Percentiles rank a stretch among this genome's conserved stretches.
Evolutionary conservation across 2,888 invertebrate genomes (phyloP).

Genomic region (Anthophora plumipes): DNA sequence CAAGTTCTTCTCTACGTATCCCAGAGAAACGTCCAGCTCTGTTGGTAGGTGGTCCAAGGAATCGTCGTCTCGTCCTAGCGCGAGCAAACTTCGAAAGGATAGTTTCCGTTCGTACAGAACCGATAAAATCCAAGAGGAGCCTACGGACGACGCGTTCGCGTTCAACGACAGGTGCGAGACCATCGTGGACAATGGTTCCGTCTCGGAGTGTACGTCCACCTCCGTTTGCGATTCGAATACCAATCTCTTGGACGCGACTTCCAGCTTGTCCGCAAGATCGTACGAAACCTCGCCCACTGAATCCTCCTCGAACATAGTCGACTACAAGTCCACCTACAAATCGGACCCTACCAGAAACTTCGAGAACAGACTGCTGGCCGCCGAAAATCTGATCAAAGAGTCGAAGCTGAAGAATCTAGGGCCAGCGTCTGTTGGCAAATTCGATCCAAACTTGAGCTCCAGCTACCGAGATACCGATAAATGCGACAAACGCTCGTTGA

Average conservation of each 20-base stretch:
- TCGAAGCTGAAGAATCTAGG: constrained; percentile 80
- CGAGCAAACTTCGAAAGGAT: constrained; percentile 65
- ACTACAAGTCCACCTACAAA: constrained; percentile 66
- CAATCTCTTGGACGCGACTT: constrained; percentile 68
- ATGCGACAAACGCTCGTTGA: constrained; percentile 77
- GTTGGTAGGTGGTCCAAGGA: constrained; percentile 1
- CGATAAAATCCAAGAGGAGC: constrained; percentile 82
- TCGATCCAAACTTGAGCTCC: constrained; percentile 74
- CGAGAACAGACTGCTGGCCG: constrained; percentile 79
- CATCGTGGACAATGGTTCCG: constrained; percentile 46
- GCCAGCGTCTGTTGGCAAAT: constrained; percentile 45
- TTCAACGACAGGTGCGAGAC: constrained; percentile 37
- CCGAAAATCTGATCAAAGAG: constrained; percentile 82
- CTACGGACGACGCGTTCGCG: constrained; percentile 70
- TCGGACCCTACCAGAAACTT: constrained; percentile 75
- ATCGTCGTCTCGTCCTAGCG: constrained; percentile 51
- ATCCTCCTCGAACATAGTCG: constrained; percentile 75
- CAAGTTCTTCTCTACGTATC: background rate
- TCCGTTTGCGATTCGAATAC: constrained; percentile 68
- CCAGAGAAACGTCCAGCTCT: background rate
- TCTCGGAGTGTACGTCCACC: constrained; percentile 69
- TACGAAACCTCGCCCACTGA: constrained; percentile 78
- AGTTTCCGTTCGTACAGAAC: constrained; percentile 73
- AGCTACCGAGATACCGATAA: constrained; percentile 79
- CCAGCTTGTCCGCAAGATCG: constrained; percentile 74